Conservation (phyloP, 2,888 invertebrate genomes). For the Rugalucina vietnamica region DNA sequence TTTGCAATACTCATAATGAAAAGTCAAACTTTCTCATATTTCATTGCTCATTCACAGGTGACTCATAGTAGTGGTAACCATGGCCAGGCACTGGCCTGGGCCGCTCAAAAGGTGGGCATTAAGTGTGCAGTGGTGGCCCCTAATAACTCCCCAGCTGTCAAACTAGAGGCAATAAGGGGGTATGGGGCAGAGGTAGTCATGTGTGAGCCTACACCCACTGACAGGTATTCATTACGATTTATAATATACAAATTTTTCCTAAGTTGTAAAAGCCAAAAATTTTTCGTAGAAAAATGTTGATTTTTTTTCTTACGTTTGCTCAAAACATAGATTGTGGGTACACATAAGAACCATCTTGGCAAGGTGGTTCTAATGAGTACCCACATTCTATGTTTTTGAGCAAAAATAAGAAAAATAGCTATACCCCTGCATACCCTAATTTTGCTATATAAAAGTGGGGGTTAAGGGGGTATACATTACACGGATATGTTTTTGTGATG, state of each 20-base stretch:
- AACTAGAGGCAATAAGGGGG: slow-evolving; percentile 83
- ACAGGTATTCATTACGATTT: slow-evolving; percentile 70
- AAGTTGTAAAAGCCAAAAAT: background rate
- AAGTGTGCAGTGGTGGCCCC: slow-evolving; percentile 85
- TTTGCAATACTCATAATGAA: no score
- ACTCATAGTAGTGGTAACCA: slow-evolving; percentile 86
- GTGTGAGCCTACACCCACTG: slow-evolving; percentile 83
- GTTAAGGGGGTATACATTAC: no score
- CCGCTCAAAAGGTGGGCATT: slow-evolving; percentile 78
- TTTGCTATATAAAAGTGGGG: no score
- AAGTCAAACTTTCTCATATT: no score
- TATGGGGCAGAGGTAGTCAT: slow-evolving; percentile 84
- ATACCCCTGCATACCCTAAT: no score
- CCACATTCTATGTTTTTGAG: no score
- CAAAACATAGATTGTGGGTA: background rate
- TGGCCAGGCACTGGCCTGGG: slow-evolving; percentile 85
- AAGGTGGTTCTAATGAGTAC: no score
- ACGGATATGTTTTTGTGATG: no score
- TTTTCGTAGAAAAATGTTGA: background rate
- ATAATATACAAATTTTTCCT: background rate
- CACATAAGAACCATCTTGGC: no score
- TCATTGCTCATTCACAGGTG: slow-evolving; percentile 79
- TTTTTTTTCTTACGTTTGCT: background rate
- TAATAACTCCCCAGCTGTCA: slow-evolving; percentile 82
- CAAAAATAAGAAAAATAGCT: no score